These are phyloP conservation scores for Plectropomus leopardus DNA, from an alignment of 2,113 vertebrate genomes.

Conservation along the genomic window DNA sequence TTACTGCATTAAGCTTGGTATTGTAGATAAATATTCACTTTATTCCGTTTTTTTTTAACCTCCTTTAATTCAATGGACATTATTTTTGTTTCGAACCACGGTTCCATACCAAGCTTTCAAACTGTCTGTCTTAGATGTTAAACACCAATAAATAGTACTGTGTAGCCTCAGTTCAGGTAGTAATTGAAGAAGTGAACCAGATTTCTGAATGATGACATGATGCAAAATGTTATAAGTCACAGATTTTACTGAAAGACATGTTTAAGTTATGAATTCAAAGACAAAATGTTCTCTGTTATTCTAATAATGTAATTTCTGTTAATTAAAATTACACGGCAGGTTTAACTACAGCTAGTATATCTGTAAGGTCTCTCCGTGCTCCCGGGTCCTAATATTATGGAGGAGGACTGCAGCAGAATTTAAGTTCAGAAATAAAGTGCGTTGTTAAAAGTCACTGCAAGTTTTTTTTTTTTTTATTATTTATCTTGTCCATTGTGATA, in stretches of 20 bases:
- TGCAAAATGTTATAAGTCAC: background rate
- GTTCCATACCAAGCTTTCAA: background rate
- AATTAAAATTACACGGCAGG: slow-evolving; percentile 21
- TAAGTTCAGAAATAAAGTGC: slow-evolving; percentile 73
- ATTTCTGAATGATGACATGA: slow-evolving; percentile 6
- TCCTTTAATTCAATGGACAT: slow-evolving; percentile 16
- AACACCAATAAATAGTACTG: background rate
- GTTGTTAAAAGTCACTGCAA: slow-evolving; percentile 45
- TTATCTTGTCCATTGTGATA: slow-evolving; percentile 13
- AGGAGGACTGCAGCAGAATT: slow-evolving; percentile 39
- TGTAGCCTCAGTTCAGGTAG: slow-evolving; percentile 7
- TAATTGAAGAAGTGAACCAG: background rate
- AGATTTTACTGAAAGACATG: slow-evolving; percentile 53
- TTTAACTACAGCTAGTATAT: slow-evolving; percentile 26
- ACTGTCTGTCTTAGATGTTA: background rate
- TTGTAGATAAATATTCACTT: background rate
- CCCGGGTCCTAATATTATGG: background rate
- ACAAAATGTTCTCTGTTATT: slow-evolving; percentile 17
- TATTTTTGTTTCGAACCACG: slow-evolving; percentile 1
- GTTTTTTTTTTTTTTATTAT: background rate
- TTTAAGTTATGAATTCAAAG: slow-evolving; percentile 51
- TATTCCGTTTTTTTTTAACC: slow-evolving; percentile 21
- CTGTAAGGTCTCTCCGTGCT: slow-evolving; percentile 16
- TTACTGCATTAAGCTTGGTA: background rate
- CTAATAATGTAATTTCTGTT: slow-evolving; percentile 35